Evolutionary conservation across 1,140 invertebrate species (phyloP).

Genomic region (Harlomillsia oculata): DNA sequence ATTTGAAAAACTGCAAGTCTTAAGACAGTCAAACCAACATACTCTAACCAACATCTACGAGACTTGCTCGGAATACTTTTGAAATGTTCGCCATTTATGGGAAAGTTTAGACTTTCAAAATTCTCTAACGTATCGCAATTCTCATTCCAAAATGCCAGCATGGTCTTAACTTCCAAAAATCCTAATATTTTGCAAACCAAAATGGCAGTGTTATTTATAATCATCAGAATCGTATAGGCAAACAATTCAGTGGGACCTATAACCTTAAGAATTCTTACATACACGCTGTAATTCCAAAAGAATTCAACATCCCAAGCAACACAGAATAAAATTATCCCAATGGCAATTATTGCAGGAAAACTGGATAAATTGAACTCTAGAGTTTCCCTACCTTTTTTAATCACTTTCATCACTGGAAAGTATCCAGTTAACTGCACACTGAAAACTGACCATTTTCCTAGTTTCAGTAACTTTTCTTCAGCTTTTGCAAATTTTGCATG

Average conservation of each 20-base stretch:
- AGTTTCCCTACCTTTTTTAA: background rate
- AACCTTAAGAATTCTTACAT: background rate
- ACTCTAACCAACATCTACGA: background rate
- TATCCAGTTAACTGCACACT: constrained; percentile 2
- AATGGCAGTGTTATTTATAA: background rate
- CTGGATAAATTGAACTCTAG: background rate
- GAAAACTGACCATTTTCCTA: constrained; percentile 15
- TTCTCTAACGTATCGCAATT: constrained; percentile 6
- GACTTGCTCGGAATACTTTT: background rate
- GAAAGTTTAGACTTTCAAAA: background rate
- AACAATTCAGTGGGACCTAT: constrained; percentile 8
- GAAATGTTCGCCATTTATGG: background rate
- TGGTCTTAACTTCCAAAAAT: background rate
- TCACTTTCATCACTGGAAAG: background rate
- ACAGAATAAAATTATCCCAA: background rate
- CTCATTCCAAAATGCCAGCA: constrained; percentile 8
- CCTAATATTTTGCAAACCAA: background rate
- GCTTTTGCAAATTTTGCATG: too few species aligned
- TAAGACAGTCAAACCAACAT: background rate
- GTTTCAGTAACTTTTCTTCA: background rate
- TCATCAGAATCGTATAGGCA: background rate
- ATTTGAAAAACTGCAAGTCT: background rate
- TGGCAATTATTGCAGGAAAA: background rate
- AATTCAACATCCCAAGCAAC: background rate
- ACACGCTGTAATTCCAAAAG: background rate